Evolutionary conservation across 2,888 invertebrate species (phyloP), one percentile per base, ranked within the genome.

Genomic region (Hedya salicella): DNA sequence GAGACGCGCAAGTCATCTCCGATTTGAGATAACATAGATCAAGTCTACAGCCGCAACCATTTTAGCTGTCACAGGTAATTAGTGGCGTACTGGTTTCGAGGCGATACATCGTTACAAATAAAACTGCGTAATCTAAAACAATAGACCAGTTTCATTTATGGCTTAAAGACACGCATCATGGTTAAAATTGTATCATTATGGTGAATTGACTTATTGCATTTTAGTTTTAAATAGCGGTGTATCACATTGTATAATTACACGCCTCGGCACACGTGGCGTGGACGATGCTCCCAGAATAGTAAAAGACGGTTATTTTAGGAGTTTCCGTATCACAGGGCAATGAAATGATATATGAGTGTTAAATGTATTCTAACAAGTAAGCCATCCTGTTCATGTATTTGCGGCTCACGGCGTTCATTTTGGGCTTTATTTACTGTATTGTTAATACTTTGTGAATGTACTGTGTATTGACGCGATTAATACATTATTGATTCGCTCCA

Each of bases 41-140:
- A 59, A 46, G 59, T 17, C 44, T 46, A 52, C 60, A 53, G 32
- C 48, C 48, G 54, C 66, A 61, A 40, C 36, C 53, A 61, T 61
- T 66, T 61, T 49, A 49, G 60, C 54, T 66, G 66, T 61, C 61
- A 66, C n/a, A 14, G n/a, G 54, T 66, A 66, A 66, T 66, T 66
- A 66, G 53, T 21, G 25, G 21, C 42, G 39, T 39, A 57, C 56
- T 56, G 30, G 53, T 42, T 54, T 16, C 40, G 42, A 21, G 36
- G 32, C 32, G 63, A 49, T 63, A 57, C 19, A 16, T 39, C 36
- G 39, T 21, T 48, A 36, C 39, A 19, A 44, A 13, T 57, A 48
- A 48, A 48, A 32, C 17, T 57, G n/a, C 57, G 17, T 8, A 57
- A 57, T 32, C 3, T 11, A n/a, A 21, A 53, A 40, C 36, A 40